Evolutionary conservation across 2,797 vertebrate genomes (phyloP).

Genomic region (Oceanodroma leucorhoa): DNA sequence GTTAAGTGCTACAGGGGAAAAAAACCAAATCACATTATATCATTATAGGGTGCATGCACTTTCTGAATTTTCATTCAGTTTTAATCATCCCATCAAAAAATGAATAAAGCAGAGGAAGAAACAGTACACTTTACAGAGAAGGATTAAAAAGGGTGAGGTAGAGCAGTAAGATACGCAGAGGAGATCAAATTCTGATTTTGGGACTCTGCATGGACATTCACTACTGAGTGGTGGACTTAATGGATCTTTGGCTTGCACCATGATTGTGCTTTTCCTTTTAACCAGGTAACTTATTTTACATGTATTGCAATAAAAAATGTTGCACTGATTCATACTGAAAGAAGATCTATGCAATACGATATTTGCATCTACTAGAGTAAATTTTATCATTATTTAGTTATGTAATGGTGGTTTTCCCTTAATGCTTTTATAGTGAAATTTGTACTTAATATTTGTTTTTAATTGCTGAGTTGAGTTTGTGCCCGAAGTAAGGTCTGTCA

Average conservation of each 20-base stretch:
- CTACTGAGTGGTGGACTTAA: accelerated
- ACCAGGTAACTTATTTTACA: background rate
- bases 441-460: background rate
- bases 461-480: background rate
- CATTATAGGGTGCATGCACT: background rate
- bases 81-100: background rate
- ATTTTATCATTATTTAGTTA: background rate
- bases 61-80: background rate
- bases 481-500: background rate
- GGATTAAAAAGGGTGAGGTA: background rate
- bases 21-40: background rate
- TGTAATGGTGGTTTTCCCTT: background rate
- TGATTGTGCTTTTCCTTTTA: background rate
- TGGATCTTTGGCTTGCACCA: background rate
- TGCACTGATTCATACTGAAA: background rate
- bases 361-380: background rate
- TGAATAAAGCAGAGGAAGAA: background rate
- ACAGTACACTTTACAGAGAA: background rate
- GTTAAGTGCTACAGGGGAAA: background rate
- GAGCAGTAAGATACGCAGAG: background rate
- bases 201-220: background rate
- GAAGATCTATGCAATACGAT: background rate
- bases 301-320: background rate
- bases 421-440: background rate
- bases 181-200: background rate